Evolutionary conservation across 2,888 invertebrate species (phyloP), one percentile per base, ranked within the genome.

Genomic region (Hirtodrosophila alboralis): DNA sequence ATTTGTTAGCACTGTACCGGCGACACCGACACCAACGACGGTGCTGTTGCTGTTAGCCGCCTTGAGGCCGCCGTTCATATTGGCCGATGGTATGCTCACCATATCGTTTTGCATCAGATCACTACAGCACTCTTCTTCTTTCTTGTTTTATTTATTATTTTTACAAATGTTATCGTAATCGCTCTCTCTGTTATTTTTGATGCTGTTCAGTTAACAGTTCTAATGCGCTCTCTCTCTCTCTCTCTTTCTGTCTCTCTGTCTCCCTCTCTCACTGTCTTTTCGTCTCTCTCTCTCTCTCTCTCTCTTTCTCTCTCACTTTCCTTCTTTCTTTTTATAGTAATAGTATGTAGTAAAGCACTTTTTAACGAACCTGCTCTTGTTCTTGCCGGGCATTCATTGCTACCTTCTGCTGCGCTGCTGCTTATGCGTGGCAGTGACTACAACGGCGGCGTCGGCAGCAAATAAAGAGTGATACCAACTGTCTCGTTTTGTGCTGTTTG

Each of bases 71-170:
- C 85, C 81, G 44, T 87, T 88, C 41, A 84, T 73, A 61, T 84
- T 89, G 70, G 86, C 86, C 71, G 88, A 81, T 36, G 90, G 89
- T 68, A 90, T 79, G 64, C 89, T 90, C 47, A 90, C 90, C 88
- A 90, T 87, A 76, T 90, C 89, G 83, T 90, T 90, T 63, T 89
- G 89, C 84, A 90, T 87, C 57, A 89, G 70, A 52, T 86, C 12
- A 31, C 36, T 14, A 23, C 40, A 40, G 33, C 12, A 16, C 16
- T 13, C 38, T 14, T 12, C 12, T 13, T 56, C 0, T 13, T 9
- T 1, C 9, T 38, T n/a, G 7, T 2, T 9, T 21, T 7, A n/a
- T n/a, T n/a, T n/a, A n/a, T 12, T 10, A 14, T 1, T 30, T 21
- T 13, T 18, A 4, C 3, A 21, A 13, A 33, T 14, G 6, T 18